These are phyloP conservation scores for Diadromus collaris DNA, from an alignment of 2,888 invertebrate species.

Conservation along the genomic window DNA sequence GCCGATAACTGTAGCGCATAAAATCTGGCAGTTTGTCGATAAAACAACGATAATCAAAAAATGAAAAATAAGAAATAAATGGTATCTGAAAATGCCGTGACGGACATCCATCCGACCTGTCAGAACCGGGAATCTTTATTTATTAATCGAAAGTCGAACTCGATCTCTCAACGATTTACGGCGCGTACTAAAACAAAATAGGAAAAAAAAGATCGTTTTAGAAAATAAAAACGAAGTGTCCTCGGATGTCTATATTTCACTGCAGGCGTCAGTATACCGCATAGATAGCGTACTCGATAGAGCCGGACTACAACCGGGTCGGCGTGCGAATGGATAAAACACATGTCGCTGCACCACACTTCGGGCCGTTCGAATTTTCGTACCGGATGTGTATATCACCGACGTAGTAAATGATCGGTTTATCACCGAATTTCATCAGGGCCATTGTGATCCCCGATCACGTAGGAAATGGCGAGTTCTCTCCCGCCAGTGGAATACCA, in stretches of 20 bases:
- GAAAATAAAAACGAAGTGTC: neutral
- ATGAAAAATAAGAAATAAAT: too few relatives aligned
- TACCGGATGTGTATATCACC: neutral
- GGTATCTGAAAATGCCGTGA: neutral
- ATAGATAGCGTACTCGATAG: neutral
- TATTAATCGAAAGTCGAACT: neutral
- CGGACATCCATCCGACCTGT: neutral
- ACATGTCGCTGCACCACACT: neutral
- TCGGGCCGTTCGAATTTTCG: neutral
- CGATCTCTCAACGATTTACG: neutral
- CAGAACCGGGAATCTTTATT: neutral
- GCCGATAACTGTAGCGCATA: neutral
- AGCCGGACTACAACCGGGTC: neutral
- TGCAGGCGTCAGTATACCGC: slow-evolving; percentile 12
- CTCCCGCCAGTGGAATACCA: neutral
- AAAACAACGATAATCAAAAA: neutral
- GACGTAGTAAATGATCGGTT: slow-evolving; percentile 3
- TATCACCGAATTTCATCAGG: slow-evolving; percentile 1
- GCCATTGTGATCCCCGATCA: neutral
- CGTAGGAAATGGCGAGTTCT: neutral
- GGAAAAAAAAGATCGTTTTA: neutral
- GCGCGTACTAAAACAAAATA: neutral
- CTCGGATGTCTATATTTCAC: slow-evolving; percentile 2
- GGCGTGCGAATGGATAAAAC: slow-evolving; percentile 2
- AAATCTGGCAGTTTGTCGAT: slow-evolving; percentile 9